A percentile compares a stretch with the other conserved stretches of the same genome.
Conservation (phyloP, 2,113 vertebrate species). For the Pitta sordida region DNA sequence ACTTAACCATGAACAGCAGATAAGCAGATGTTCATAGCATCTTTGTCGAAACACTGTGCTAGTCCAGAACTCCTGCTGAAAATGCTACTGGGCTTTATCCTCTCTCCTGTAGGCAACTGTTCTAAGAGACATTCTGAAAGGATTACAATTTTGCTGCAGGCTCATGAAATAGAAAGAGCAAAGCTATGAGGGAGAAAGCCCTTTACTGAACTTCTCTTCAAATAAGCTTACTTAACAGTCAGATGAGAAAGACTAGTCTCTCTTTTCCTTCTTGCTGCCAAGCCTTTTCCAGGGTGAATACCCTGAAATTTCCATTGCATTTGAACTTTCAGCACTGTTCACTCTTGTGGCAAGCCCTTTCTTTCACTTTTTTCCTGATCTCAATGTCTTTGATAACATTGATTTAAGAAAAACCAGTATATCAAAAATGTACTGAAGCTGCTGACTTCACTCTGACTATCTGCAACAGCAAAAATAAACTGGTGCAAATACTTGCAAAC, state of each 20-base stretch:
- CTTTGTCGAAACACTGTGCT: background rate
- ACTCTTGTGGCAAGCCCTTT: background rate
- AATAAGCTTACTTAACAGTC: background rate
- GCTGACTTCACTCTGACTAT: background rate
- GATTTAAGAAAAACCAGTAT: background rate
- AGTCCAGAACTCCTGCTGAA: slow-evolving; percentile 15
- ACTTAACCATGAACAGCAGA: background rate
- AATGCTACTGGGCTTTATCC: slow-evolving; percentile 29
- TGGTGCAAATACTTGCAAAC: background rate
- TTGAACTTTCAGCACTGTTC: accelerated
- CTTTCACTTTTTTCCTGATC: background rate
- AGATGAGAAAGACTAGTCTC: background rate
- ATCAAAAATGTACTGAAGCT: background rate
- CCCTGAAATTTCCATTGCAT: background rate
- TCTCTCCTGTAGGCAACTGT: background rate
- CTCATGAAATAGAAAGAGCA: background rate
- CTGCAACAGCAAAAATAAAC: background rate
- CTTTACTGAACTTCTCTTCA: background rate
- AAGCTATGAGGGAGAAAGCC: background rate
- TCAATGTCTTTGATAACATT: background rate
- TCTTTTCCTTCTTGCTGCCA: background rate
- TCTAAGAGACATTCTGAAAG: background rate
- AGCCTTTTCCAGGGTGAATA: background rate
- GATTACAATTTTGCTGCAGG: background rate
- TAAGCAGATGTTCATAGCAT: slow-evolving; percentile 34